Percentiles rank a stretch among this genome's conserved stretches.
phyloP scores from a whole-genome alignment of 2,888 invertebrate species.

The Scaptomyza flava region DNA sequence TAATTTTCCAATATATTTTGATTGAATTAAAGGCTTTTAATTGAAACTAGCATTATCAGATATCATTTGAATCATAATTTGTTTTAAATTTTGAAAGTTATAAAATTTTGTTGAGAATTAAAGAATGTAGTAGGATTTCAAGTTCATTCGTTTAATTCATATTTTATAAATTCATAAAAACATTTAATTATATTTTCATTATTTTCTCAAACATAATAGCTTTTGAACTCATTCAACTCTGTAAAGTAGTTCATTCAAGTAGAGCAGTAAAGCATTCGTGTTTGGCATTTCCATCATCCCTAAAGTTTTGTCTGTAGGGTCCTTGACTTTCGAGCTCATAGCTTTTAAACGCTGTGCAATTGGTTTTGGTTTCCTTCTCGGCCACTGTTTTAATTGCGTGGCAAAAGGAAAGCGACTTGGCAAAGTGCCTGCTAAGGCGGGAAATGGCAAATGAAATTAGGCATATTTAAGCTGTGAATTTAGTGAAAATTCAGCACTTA shows the following conservation, averaged over 20 bases:
- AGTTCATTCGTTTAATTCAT: no score
- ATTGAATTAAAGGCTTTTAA: no score
- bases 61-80: no score
- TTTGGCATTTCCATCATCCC: constrained; percentile 7
- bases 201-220: background rate
- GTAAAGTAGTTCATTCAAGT: background rate
- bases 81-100: no score
- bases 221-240: background rate
- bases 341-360: constrained; percentile 33
- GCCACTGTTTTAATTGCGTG: constrained; percentile 50
- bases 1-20: no score
- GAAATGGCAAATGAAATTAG: constrained; percentile 66
- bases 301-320: constrained; percentile 22
- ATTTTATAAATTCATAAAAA: no score
- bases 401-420: constrained; percentile 9
- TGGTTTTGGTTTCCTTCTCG: constrained; percentile 38
- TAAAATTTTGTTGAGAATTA: no score
- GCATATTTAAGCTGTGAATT: constrained; percentile 71
- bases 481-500: constrained; percentile 39
- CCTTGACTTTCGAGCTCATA: constrained; percentile 36
- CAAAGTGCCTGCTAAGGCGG: constrained; percentile 32
- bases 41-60: no score
- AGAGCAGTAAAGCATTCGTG: background rate
- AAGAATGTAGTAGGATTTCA: no score
- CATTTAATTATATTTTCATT: background rate